Base-by-base conservation (phyloP, 2,888 invertebrate genomes). In the Galerucella pusilla region DNA sequence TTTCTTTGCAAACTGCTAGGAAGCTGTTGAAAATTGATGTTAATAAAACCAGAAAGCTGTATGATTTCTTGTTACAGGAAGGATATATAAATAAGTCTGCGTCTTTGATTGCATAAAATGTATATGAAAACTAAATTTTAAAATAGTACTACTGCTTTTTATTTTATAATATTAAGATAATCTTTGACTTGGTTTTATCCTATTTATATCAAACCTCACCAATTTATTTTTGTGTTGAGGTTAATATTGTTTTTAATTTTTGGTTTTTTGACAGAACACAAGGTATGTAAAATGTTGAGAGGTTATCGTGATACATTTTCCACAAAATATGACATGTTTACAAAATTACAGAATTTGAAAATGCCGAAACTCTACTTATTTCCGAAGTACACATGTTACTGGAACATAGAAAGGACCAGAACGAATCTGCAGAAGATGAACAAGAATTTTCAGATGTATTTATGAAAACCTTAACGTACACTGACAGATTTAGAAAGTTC, bases 391-490 rank as follows among this genome's bases (percentile, higher is more conserved):
- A 96, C 86, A 97, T 99, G 96, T 89, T 99, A 82, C 88, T 99
- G 83, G 98, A 99, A 86, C 98, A 99, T 88, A 92, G 99, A 71
- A 98, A 98, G 88, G 95, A 96, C 52, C 98, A 99, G 88, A 99
- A 98, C 88, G 99, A 99, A 88, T 97, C 96, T 46, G 97, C 97
- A 2, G 99, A 99, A 86, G 99, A 99, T 84, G 97, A 98, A 85
- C 98, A 98, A 88, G 98, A 99, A 88, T 95, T 99, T 86, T 97
- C 98, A 0, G 98, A 98, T 87, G 98, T 99, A 10, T 99, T 99
- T 86, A 95, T 97, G 93, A 99, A 99, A 88, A 99, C 98, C 0
- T 90, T 97, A 42, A 97, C 96, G 63, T 99, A 99, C 86, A 97
- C 98, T 7, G 94, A 97, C 84, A 92, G 98, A 85, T 98, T 99